Percentiles rank a stretch among this genome's conserved stretches.
phyloP scores from a whole-genome alignment of 2,113 vertebrate species.

The Thomomys bottae region DNA sequence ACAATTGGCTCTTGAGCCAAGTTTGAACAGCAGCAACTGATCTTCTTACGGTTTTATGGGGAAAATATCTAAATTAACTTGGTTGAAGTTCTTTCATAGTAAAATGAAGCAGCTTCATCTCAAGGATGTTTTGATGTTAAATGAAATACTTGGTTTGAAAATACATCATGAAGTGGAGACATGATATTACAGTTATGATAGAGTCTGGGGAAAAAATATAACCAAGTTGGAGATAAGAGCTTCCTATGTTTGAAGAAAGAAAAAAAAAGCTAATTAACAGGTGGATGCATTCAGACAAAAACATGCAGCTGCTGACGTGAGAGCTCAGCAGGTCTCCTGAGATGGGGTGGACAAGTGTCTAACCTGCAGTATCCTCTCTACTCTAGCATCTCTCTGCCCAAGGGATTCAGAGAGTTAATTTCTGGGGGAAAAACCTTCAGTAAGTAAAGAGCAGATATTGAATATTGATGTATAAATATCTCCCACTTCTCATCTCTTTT shows the following conservation, averaged over 20 bases:
- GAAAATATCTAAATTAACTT: neutral
- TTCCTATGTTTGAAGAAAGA: neutral
- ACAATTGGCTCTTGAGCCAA: too few species aligned
- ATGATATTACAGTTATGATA: neutral
- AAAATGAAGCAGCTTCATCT: neutral
- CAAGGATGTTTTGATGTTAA: neutral
- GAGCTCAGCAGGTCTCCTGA: neutral
- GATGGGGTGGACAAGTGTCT: too few species aligned
- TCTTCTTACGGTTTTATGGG: neutral
- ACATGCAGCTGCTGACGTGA: neutral
- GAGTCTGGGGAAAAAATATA: neutral
- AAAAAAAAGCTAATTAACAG: neutral
- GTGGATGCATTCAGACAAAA: conserved; percentile 14
- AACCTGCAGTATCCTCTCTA: neutral
- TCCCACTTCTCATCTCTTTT: neutral
- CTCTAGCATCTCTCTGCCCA: neutral
- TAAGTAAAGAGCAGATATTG: neutral
- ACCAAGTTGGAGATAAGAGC: neutral
- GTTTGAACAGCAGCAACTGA: neutral
- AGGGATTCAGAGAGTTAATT: neutral
- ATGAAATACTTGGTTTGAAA: neutral
- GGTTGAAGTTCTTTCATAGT: neutral
- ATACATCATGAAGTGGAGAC: neutral
- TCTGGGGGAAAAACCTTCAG: neutral
- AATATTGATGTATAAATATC: neutral